These are phyloP conservation scores for Diplodus puntazzo DNA, from an alignment of 2,797 vertebrate genomes.

Conservation along the genomic window DNA sequence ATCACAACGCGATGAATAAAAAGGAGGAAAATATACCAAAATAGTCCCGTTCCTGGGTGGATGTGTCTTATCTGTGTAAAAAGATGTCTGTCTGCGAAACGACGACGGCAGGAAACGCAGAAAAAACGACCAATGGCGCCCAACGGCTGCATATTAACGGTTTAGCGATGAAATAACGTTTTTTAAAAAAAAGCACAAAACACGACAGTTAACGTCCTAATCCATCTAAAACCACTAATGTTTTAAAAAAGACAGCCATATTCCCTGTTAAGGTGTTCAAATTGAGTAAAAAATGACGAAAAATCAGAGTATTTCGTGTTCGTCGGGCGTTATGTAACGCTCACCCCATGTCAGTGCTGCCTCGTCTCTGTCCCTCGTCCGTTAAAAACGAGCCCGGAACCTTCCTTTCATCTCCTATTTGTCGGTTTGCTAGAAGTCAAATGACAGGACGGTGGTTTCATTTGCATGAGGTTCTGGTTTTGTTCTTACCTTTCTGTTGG, in stretches of 20 bases:
- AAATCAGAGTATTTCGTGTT: neutral
- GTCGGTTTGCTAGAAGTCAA: slow-evolving; percentile 33
- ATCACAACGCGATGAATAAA: neutral
- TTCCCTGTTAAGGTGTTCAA: neutral
- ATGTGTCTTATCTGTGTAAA: neutral
- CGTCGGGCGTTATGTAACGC: slow-evolving; percentile 76
- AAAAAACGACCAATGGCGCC: slow-evolving; percentile 49
- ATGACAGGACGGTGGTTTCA: slow-evolving; percentile 35
- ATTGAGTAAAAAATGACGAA: neutral
- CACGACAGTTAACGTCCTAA: neutral
- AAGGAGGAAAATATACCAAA: slow-evolving; percentile 19
- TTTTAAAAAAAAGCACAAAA: neutral
- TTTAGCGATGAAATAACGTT: neutral
- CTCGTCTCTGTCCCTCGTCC: slow-evolving; percentile 45
- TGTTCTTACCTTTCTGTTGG: slow-evolving; percentile 79
- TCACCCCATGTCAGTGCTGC: slow-evolving; percentile 84
- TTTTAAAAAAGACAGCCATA: neutral
- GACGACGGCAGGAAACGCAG: slow-evolving; percentile 17
- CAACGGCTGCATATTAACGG: slow-evolving; percentile 33
- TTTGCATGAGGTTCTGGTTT: slow-evolving; percentile 39
- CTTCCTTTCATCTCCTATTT: slow-evolving; percentile 44
- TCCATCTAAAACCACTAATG: neutral
- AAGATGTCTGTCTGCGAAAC: slow-evolving; percentile 7
- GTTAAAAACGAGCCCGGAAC: slow-evolving; percentile 16
- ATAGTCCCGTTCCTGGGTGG: neutral